A percentile compares a stretch with the other conserved stretches of the same genome.
Evolutionary conservation across 2,113 vertebrate genomes (phyloP).

Genomic region (Oceanodroma tethys): DNA sequence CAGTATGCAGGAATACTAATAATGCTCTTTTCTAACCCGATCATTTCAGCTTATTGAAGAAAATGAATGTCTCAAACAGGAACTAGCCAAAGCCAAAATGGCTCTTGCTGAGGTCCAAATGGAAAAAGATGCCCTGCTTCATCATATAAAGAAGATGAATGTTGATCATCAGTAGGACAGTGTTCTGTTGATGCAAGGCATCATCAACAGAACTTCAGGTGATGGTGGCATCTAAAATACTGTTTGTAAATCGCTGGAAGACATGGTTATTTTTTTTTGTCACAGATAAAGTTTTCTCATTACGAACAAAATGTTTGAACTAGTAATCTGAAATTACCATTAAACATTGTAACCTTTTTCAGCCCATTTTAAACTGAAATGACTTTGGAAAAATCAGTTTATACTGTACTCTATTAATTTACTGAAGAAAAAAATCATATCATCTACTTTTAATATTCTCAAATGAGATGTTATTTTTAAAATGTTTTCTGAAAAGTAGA

Average conservation of each 20-base stretch:
- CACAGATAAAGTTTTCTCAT: background rate
- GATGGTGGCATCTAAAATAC: background rate
- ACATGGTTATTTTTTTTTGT: background rate
- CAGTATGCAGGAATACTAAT: background rate
- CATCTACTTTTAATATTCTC: conserved; percentile 58
- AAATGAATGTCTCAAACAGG: conserved; percentile 92
- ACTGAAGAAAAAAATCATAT: conserved; percentile 7
- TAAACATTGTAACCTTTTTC: conserved; percentile 21
- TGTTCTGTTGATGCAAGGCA: background rate
- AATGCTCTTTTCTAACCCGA: background rate
- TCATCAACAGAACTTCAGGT: background rate
- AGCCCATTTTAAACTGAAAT: conserved; percentile 29
- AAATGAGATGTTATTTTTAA: conserved; percentile 36
- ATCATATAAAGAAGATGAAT: conserved; percentile 84
- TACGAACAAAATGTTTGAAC: conserved; percentile 32
- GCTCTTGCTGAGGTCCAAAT: conserved; percentile 91
- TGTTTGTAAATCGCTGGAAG: background rate
- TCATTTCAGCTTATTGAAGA: conserved; percentile 86
- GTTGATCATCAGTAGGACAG: conserved; percentile 37
- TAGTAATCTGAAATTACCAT: conserved; percentile 20
- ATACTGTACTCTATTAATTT: conserved; percentile 54
- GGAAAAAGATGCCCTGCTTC: conserved; percentile 90
- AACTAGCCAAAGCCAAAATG: conserved; percentile 92
- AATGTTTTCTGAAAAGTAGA: background rate
- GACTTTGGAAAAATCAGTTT: conserved; percentile 32